These are phyloP conservation scores for Parochlus steinenii DNA, from an alignment of 2,888 invertebrate genomes.

Conservation along the genomic window DNA sequence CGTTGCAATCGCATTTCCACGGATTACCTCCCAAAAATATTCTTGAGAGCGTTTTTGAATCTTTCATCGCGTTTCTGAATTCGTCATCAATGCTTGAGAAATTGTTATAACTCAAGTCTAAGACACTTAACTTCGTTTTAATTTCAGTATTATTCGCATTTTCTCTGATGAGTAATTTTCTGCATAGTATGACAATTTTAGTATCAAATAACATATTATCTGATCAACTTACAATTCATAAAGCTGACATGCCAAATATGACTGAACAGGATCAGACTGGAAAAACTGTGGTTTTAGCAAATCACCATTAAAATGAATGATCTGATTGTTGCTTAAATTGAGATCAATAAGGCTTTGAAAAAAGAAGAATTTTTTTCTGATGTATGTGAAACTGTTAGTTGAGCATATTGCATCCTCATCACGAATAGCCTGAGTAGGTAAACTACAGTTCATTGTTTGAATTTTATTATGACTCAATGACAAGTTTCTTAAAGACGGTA, in stretches of 20 bases:
- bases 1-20: conserved; percentile 48
- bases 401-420: too few species aligned
- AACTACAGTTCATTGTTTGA: too few species aligned
- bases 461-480: neutral
- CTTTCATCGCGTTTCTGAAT: conserved; percentile 29
- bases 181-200: too few species aligned
- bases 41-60: conserved; percentile 30
- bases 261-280: conserved; percentile 36
- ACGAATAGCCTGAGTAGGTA: too few species aligned
- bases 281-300: too few species aligned
- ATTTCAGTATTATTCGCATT: too few species aligned
- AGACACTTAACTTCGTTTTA: conserved; percentile 27
- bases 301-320: too few species aligned
- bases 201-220: conserved; percentile 33
- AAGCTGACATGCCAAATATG: conserved; percentile 33
- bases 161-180: too few species aligned
- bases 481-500: too few species aligned
- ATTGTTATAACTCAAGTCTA: conserved; percentile 40
- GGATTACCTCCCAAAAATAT: conserved; percentile 47
- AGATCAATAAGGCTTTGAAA: conserved; percentile 32
- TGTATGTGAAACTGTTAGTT: conserved; percentile 15
- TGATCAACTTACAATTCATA: conserved; percentile 37
- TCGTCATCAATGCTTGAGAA: conserved; percentile 31
- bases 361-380: conserved; percentile 28
- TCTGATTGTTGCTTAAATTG: conserved; percentile 34